Base-by-base conservation (phyloP, 2,888 invertebrate genomes). In the Ditula angustiorana region DNA sequence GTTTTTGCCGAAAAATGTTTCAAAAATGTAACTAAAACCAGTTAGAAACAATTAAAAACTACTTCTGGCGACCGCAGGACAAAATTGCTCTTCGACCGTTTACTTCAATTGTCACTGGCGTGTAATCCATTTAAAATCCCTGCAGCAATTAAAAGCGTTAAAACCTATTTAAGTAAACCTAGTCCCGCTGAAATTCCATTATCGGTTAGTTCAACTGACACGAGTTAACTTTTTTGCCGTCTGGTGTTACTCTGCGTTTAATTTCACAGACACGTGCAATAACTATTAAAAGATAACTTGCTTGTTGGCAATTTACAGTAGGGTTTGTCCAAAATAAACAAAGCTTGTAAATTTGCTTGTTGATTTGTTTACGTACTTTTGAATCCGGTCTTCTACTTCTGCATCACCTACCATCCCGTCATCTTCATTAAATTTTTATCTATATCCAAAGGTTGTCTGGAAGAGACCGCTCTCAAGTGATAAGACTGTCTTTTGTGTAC, bases 71-170 rank as follows among this genome's bases (percentile, higher is more conserved):
- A 76, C 80, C 77, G 74, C 76, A 79, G 71, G 74, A 74, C 80
- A 78, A 83, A 85, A 84, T 86, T 83, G 83, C 79, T 82, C 79
- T 76, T 72, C 16, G 26, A 58, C 23, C 52, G 58, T 19, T 58
- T 28, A 53, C 52, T 35, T 28, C 44, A 44, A 64, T 53, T 46
- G 52, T 58, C 46, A 30, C 21, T 23, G 16, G 46, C 49, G 35
- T 53, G 46, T 58, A 59, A 59, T 52, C 35, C 52, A 13, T 35
- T 46, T 53, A 46, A 57, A 58, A 50, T 30, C 63, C 24, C 44
- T 37, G 23, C 35, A 46, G 64, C 64, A 59, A 64, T 64, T 59
- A 59, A 59, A 59, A 46, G 16, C 44, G 53, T 37, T 53, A 64
- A 57, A 59, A 47, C 37, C 46, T 53, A 64, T 64, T 64, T 57